These are phyloP conservation scores for Corvus cornix DNA, from an alignment of 2,113 vertebrate species.

Conservation along the genomic window DNA sequence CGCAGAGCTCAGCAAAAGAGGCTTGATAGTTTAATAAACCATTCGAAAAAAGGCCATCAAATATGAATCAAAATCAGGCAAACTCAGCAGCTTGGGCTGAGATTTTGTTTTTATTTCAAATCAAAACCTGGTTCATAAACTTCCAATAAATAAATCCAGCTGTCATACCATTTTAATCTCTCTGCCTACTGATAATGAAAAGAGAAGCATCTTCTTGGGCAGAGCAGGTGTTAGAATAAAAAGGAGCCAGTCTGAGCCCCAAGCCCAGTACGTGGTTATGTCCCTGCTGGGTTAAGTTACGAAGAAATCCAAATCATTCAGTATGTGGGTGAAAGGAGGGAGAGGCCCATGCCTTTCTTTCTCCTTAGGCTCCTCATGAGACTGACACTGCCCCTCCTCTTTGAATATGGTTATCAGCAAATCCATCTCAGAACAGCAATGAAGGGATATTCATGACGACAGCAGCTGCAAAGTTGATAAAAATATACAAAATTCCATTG, in stretches of 20 bases:
- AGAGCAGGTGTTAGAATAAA: slow-evolving; percentile 40
- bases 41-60: background rate
- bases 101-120: background rate
- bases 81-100: background rate
- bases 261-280: background rate
- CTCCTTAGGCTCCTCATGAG: background rate
- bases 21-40: background rate
- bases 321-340: slow-evolving; percentile 2
- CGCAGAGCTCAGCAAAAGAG: background rate
- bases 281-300: slow-evolving; percentile 16
- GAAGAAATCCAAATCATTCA: slow-evolving; percentile 37
- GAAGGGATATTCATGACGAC: background rate
- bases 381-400: background rate
- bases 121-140: background rate
- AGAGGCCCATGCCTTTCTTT: background rate
- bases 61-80: background rate
- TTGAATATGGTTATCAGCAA: slow-evolving; percentile 9
- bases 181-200: background rate
- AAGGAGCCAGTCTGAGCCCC: background rate
- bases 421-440: background rate
- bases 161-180: background rate
- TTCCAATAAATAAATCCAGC: background rate
- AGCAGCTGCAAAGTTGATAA: slow-evolving; percentile 60
- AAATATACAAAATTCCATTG: slow-evolving; percentile 51
- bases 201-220: background rate